These are phyloP conservation scores for Bothrops jararaca DNA, from an alignment of 2,113 vertebrate genomes.

Conservation along the genomic window DNA sequence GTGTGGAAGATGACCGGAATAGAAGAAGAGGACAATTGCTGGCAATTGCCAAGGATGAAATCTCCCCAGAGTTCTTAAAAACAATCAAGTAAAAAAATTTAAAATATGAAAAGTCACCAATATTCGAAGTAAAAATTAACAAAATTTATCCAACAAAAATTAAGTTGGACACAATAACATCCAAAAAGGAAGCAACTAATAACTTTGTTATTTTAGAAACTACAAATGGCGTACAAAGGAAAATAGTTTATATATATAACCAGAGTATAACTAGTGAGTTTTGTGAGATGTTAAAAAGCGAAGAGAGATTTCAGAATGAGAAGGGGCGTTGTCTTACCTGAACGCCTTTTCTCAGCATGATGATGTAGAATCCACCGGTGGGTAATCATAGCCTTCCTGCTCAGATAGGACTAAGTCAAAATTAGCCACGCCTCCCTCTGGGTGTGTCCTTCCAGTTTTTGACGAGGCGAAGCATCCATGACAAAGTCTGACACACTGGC, in stretches of 20 bases:
- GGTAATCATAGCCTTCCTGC: no score
- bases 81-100: background rate
- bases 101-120: background rate
- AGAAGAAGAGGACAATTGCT: background rate
- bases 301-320: background rate
- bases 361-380: no score
- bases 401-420: no score
- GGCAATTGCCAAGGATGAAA: background rate
- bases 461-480: no score
- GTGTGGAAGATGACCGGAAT: background rate
- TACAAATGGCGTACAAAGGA: background rate
- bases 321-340: no score
- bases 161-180: background rate
- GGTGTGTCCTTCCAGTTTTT: no score
- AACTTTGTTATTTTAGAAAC: background rate
- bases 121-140: background rate
- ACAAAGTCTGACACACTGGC: no score
- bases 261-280: no score
- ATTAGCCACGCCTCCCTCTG: no score
- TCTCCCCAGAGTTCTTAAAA: background rate
- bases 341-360: no score
- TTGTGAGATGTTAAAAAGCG: background rate
- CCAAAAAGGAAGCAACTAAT: background rate
- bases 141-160: background rate
- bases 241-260: background rate